These are phyloP conservation scores for Adelognathus sp. DNA, from an alignment of 2,888 invertebrate genomes.

Conservation along the genomic window DNA sequence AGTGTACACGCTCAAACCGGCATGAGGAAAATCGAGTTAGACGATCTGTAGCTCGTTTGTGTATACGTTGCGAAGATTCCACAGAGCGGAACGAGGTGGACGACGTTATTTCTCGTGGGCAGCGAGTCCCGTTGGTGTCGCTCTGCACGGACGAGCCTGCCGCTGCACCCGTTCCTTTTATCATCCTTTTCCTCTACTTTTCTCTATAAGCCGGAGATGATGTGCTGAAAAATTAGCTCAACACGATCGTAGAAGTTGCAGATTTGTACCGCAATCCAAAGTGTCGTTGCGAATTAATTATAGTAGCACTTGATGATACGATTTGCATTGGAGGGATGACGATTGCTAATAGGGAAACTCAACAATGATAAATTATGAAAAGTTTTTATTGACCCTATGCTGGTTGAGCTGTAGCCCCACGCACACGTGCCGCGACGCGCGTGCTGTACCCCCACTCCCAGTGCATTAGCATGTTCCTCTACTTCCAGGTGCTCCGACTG, in stretches of 20 bases:
- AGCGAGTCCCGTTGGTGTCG: conserved; percentile 72
- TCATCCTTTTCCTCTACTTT: conserved; percentile 2
- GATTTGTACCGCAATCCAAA: no score
- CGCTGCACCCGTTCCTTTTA: conserved; percentile 23
- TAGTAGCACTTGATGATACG: no score
- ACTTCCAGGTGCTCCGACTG: no score
- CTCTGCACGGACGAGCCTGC: conserved; percentile 55
- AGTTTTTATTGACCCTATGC: no score
- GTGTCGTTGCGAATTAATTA: no score
- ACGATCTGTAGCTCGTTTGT: conserved; percentile 17
- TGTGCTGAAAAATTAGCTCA: neutral
- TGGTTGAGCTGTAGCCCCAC: no score
- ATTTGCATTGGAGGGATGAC: no score
- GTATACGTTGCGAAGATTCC: conserved; percentile 27
- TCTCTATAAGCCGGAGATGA: neutral
- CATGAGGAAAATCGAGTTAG: neutral
- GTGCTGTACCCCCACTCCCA: no score
- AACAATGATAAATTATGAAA: no score
- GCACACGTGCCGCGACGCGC: no score
- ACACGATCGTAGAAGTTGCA: neutral
- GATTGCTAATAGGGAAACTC: no score
- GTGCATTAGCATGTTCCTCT: no score
- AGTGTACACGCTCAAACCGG: neutral
- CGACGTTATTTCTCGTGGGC: conserved; percentile 63
- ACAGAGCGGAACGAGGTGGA: conserved; percentile 59